These are phyloP conservation scores for Resseliella maxima DNA, from an alignment of 2,888 invertebrate genomes.

Conservation along the genomic window DNA sequence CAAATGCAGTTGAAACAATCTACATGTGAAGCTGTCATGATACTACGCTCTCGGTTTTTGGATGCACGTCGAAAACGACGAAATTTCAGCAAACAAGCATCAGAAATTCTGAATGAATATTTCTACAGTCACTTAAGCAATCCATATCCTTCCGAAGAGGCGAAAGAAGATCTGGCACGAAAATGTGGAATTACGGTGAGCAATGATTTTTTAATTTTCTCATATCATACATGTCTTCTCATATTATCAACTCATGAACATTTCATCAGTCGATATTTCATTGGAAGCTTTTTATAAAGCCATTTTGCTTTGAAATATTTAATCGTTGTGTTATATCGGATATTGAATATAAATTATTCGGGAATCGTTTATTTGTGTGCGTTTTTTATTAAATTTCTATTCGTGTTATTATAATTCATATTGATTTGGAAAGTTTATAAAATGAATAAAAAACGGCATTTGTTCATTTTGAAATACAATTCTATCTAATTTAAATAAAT, in stretches of 20 bases:
- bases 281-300: too few relatives aligned
- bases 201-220: slow-evolving; percentile 36
- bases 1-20: slow-evolving; percentile 99
- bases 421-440: too few relatives aligned
- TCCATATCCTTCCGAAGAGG: slow-evolving; percentile 99
- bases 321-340: too few relatives aligned
- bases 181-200: slow-evolving; percentile 98
- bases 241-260: background rate
- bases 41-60: slow-evolving; percentile 80
- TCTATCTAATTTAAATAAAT: too few relatives aligned
- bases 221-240: background rate
- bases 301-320: too few relatives aligned
- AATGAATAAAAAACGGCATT: too few relatives aligned
- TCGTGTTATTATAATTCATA: too few relatives aligned
- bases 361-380: too few relatives aligned
- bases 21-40: slow-evolving; percentile 99
- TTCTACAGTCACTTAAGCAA: slow-evolving; percentile 99
- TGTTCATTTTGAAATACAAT: too few relatives aligned
- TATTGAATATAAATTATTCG: too few relatives aligned
- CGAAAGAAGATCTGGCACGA: slow-evolving; percentile 98
- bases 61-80: slow-evolving; percentile 90
- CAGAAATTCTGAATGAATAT: slow-evolving; percentile 99
- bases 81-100: slow-evolving; percentile 99
- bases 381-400: too few relatives aligned
- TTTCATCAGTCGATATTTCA: background rate